Evolutionary conservation across 2,797 vertebrate genomes (phyloP).

Genomic region (Picus viridis): DNA sequence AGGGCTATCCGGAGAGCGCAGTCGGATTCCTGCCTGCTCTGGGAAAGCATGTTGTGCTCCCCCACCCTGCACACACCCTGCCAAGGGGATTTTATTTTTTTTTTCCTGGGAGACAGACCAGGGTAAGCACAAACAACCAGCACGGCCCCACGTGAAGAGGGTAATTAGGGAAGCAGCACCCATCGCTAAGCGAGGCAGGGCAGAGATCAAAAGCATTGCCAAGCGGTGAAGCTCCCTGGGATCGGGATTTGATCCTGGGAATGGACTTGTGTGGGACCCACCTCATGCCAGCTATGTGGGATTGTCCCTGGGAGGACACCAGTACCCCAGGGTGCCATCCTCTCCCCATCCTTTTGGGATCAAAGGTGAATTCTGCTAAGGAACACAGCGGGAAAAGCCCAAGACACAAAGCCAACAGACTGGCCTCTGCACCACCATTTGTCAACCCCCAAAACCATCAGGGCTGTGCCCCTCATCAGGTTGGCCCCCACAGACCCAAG

Average conservation of each 20-base stretch:
- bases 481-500: too few relatives aligned
- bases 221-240: neutral
- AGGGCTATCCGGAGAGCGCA: slow-evolving; percentile 21
- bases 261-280: neutral
- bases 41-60: slow-evolving; percentile 39
- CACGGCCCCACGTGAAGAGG: slow-evolving; percentile 17
- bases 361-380: neutral
- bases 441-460: neutral
- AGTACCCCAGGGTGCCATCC: fast-evolving
- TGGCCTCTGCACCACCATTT: neutral
- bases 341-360: neutral
- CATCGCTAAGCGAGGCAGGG: neutral
- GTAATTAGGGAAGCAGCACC: slow-evolving; percentile 46
- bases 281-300: fast-evolving
- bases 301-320: neutral
- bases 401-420: fast-evolving
- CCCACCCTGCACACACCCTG: slow-evolving; percentile 41
- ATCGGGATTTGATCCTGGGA: neutral
- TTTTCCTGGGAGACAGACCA: neutral
- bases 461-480: fast-evolving
- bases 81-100: neutral
- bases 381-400: neutral
- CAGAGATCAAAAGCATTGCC: slow-evolving; percentile 37
- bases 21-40: slow-evolving; percentile 17
- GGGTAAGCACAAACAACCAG: slow-evolving; percentile 7